Evolutionary conservation across 2,113 vertebrate genomes (phyloP).

Genomic region (Lates calcarifer): DNA sequence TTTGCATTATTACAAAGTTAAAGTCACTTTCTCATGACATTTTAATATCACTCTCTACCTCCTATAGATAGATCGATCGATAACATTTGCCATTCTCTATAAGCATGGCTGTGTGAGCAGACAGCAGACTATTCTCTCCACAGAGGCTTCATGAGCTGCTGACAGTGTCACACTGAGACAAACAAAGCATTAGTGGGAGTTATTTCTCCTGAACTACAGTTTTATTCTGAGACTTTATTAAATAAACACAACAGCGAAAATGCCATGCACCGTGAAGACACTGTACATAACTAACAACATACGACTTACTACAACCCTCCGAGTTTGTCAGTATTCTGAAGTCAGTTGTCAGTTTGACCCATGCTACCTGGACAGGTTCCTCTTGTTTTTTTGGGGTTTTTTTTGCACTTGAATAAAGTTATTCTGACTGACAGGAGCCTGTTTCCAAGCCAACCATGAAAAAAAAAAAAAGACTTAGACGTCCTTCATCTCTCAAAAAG

Average conservation of each 20-base stretch:
- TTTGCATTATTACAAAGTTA: neutral
- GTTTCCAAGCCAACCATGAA: conserved; percentile 32
- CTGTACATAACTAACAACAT: neutral
- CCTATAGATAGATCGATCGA: neutral
- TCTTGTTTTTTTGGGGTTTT: neutral
- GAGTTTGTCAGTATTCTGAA: neutral
- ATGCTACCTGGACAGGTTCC: neutral
- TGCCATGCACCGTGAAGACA: neutral
- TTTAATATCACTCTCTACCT: neutral
- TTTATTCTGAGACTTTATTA: conserved; percentile 14
- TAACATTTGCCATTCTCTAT: neutral
- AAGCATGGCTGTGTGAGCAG: conserved; percentile 6
- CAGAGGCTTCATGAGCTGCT: neutral
- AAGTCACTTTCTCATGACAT: neutral
- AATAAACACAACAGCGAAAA: neutral
- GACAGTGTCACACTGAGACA: neutral
- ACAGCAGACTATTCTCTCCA: neutral
- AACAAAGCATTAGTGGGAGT: conserved; percentile 13
- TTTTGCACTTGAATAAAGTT: conserved; percentile 22
- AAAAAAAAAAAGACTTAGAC: conserved; percentile 24
- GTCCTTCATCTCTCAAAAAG: conserved; percentile 46
- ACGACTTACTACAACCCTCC: neutral
- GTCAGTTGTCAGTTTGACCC: neutral
- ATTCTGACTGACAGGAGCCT: conserved; percentile 46
- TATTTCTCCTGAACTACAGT: conserved; percentile 4